Conservation (phyloP, 2,113 vertebrate genomes). For the Ascaphus truei region DNA sequence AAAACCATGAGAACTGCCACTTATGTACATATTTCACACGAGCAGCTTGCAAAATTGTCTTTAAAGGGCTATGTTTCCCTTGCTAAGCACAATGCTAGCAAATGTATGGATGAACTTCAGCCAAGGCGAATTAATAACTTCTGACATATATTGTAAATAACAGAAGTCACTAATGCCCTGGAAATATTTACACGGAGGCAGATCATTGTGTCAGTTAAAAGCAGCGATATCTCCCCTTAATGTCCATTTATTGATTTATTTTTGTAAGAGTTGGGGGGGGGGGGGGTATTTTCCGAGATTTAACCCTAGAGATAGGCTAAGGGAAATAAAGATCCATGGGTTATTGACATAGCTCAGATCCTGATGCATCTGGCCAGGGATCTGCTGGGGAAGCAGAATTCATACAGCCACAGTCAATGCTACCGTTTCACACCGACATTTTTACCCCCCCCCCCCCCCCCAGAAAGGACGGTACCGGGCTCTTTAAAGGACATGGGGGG, state of each 20-base stretch:
- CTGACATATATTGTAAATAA: conserved; percentile 61
- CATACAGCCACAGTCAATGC: conserved; percentile 59
- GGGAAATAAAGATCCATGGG: too few relatives aligned
- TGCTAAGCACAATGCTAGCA: too few relatives aligned
- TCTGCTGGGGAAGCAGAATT: conserved; percentile 65
- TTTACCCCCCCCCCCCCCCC: conserved; percentile 38
- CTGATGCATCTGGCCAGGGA: conserved; percentile 51
- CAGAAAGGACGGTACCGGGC: background rate
- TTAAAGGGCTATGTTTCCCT: too few relatives aligned
- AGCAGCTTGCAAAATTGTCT: too few relatives aligned
- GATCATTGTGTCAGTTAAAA: conserved; percentile 54
- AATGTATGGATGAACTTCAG: conserved; percentile 51
- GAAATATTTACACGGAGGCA: conserved; percentile 66
- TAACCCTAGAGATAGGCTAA: too few relatives aligned
- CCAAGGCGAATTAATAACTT: conserved; percentile 63
- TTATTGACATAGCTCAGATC: conserved; percentile 57
- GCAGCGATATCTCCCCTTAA: conserved; percentile 41
- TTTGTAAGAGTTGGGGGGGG: too few relatives aligned
- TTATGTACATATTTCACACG: too few relatives aligned
- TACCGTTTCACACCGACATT: conserved; percentile 66
- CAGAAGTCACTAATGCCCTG: conserved; percentile 65
- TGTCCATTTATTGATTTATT: background rate
- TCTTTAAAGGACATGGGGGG: background rate
- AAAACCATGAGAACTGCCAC: too few relatives aligned
- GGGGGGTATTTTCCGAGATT: too few relatives aligned